These are phyloP conservation scores for Diorhabda carinulata DNA, from an alignment of 1,140 invertebrate species.

Conservation along the genomic window DNA sequence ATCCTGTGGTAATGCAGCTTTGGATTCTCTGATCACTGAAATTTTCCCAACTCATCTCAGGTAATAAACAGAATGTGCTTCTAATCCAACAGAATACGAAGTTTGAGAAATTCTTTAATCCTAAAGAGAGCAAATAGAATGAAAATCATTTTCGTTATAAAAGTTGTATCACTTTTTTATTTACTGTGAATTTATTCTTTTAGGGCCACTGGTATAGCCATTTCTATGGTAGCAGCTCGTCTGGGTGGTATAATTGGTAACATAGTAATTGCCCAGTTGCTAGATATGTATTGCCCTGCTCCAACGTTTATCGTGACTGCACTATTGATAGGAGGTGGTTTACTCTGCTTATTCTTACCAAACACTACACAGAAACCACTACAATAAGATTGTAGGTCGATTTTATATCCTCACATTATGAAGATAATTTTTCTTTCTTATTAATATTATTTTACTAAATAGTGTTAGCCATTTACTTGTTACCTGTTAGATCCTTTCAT, in stretches of 20 bases:
- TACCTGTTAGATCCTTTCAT: neutral
- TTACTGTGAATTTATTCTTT: slow-evolving; percentile 24
- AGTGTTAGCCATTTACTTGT: slow-evolving; percentile 1
- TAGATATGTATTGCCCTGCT: slow-evolving; percentile 78
- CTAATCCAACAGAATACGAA: no score
- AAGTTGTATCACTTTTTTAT: no score
- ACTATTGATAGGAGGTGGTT: slow-evolving; percentile 73
- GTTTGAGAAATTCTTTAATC: no score
- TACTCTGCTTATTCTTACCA: slow-evolving; percentile 78
- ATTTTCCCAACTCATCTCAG: slow-evolving; percentile 82
- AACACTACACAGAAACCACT: slow-evolving; percentile 80
- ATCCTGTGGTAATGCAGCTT: slow-evolving; percentile 80
- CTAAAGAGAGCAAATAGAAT: no score
- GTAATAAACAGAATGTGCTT: slow-evolving; percentile 43
- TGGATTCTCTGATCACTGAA: slow-evolving; percentile 84
- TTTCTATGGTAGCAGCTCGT: slow-evolving; percentile 81
- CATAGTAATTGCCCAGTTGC: slow-evolving; percentile 75
- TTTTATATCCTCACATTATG: slow-evolving; percentile 2
- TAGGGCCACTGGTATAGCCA: slow-evolving; percentile 78
- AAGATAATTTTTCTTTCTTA: neutral
- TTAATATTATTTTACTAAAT: slow-evolving; percentile 1
- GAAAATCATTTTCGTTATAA: no score
- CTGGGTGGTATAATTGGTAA: slow-evolving; percentile 83
- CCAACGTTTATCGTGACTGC: slow-evolving; percentile 81
- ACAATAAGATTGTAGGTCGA: slow-evolving; percentile 55